Evolutionary conservation across 2,797 vertebrate genomes (phyloP).

Genomic region (Limnodromus scolopaceus): DNA sequence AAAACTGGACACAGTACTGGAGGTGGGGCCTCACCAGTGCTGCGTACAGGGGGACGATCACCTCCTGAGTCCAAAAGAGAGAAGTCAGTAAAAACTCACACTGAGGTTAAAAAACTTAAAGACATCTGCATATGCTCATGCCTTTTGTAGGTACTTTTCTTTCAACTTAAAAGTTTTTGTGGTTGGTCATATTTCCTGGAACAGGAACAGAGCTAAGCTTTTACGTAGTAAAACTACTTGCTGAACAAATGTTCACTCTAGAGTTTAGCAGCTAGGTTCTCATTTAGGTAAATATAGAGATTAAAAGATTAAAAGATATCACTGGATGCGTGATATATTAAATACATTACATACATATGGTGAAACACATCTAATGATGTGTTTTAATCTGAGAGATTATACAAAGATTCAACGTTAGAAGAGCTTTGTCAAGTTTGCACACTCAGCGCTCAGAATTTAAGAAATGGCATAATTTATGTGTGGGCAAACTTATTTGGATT

Average conservation of each 20-base stretch:
- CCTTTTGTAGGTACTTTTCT: not conserved
- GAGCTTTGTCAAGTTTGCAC: not conserved
- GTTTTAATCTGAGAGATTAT: not conserved
- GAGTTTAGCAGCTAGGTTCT: not conserved
- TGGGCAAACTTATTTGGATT: not conserved
- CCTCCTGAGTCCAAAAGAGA: not conserved
- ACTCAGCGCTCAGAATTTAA: not conserved
- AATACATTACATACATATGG: not conserved
- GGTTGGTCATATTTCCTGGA: not conserved
- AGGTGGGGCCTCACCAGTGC: too few species aligned
- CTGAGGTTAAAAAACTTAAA: not conserved
- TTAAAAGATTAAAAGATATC: not conserved
- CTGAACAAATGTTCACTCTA: not conserved
- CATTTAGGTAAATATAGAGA: not conserved
- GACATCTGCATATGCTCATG: not conserved
- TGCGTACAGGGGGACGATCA: too few species aligned
- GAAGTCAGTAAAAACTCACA: not conserved
- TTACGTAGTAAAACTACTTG: not conserved
- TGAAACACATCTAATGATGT: not conserved
- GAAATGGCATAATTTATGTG: not conserved
- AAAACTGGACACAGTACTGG: too few species aligned
- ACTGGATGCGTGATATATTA: not conserved
- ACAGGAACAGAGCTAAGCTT: not conserved
- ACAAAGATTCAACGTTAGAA: not conserved
- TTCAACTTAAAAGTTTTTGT: not conserved